phyloP scores from a whole-genome alignment of 2,888 invertebrate species.

The Rugalucina vietnamica region DNA sequence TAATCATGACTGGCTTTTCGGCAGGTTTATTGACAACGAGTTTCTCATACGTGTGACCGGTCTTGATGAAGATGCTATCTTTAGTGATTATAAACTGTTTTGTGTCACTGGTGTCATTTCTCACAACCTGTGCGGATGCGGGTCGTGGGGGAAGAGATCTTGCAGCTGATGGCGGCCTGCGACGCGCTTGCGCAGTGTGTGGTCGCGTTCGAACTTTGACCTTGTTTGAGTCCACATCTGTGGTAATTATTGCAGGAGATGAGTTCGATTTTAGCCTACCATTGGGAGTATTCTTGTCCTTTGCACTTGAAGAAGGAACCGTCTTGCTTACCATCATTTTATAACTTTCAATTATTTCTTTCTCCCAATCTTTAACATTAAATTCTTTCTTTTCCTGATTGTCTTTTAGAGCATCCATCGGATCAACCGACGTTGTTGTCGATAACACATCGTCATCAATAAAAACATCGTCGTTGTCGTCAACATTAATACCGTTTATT shows the following conservation, averaged over 20 bases:
- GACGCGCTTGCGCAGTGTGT: slow-evolving; percentile 58
- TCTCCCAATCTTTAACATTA: slow-evolving; percentile 61
- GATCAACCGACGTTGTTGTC: slow-evolving; percentile 29
- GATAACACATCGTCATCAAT: slow-evolving; percentile 47
- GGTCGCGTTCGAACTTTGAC: slow-evolving; percentile 40
- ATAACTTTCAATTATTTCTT: slow-evolving; percentile 60
- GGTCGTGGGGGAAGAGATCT: slow-evolving; percentile 29
- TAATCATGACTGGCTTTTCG: slow-evolving; percentile 53
- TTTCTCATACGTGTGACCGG: slow-evolving; percentile 56
- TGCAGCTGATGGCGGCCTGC: slow-evolving; percentile 26
- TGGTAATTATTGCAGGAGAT: slow-evolving; percentile 32
- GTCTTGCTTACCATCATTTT: slow-evolving; percentile 53
- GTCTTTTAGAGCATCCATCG: slow-evolving; percentile 42
- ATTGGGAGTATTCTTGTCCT: slow-evolving; percentile 16
- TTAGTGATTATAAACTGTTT: slow-evolving; percentile 55
- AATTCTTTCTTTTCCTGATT: slow-evolving; percentile 43
- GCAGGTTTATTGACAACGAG: slow-evolving; percentile 47
- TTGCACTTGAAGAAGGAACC: slow-evolving; percentile 16
- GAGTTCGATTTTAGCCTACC: slow-evolving; percentile 45
- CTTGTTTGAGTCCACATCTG: background rate
- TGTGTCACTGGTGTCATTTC: background rate
- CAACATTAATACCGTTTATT: background rate
- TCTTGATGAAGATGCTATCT: slow-evolving; percentile 55
- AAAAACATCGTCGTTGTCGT: slow-evolving; percentile 46
- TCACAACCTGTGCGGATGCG: slow-evolving; percentile 34